Evolutionary conservation across 2,888 invertebrate genomes (phyloP), one percentile per base, ranked within the genome.

Genomic region (Bombylius discolor): DNA sequence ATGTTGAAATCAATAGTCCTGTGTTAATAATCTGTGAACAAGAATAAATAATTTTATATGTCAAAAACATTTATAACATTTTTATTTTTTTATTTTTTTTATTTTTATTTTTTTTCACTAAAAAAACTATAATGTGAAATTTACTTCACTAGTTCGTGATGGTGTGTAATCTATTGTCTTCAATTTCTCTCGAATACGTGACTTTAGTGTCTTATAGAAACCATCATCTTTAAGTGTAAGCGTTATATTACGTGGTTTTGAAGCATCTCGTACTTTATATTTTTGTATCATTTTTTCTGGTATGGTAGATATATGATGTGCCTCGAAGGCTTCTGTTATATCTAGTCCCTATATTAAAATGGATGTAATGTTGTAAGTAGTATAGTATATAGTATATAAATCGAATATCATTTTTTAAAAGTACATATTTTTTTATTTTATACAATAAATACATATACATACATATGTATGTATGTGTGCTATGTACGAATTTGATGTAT

Each of bases 301-400:
- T 2, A 73, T 71, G 3, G 73, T 71, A 6, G 79, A 77, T 47
- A 88, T 65, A 68, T 90, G 89, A 68, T 88, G 85, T 0, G 78
- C 71, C 76, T 88, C 86, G 64, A 88, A 89, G 7, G 83, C 81
- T 74, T 89, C 89, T 0, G 89, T 89, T 57, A 89, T 86, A 64
- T 90, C 89, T 2, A 83, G 84, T 1, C 87, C 89, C 79, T 83
- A 49, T 49, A 52, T 46, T 46, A 5, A 39, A 50, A 47, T 42
- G 31, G 6, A 52, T 14, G 33, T 50, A 12, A 50, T 9, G 42
- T 9, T 36, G 8, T 36, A 8, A 3, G 4, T 32, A 23, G 31
- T 31, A 32, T 48, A 9, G 9, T 32, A 48, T 4, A 48, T 48
- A n/a, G 48, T 7, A 36, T 36, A 7, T 36, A 36, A 36, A 36